Evolutionary conservation across 1,140 invertebrate genomes (phyloP).

Genomic region (Manduca sexta): DNA sequence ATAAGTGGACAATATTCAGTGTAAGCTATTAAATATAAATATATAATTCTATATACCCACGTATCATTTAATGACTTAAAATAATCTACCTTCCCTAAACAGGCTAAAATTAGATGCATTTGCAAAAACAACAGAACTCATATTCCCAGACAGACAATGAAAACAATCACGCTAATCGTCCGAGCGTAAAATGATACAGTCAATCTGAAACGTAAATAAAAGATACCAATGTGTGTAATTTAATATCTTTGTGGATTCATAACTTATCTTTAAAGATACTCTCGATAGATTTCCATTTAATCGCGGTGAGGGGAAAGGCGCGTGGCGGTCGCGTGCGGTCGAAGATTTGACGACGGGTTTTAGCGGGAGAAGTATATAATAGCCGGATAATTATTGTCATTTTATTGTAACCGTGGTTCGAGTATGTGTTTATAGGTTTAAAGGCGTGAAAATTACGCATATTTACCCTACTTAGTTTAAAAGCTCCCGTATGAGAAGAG

Average conservation of each 20-base stretch:
- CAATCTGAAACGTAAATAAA: slow-evolving; percentile 66
- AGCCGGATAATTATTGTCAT: no score
- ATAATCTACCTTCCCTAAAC: no score
- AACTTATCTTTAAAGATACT: slow-evolving; percentile 43
- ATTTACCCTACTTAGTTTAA: no score
- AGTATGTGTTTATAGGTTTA: no score
- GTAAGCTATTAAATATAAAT: no score
- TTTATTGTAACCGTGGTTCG: no score
- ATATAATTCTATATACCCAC: no score
- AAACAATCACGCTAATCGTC: slow-evolving; percentile 34
- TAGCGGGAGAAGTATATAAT: no score
- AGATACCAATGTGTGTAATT: slow-evolving; percentile 56
- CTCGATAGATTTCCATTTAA: slow-evolving; percentile 47
- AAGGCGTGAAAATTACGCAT: no score
- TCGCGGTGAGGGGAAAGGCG: slow-evolving; percentile 28
- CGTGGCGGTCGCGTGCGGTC: slow-evolving; percentile 48
- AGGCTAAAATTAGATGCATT: background rate
- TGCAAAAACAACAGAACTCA: slow-evolving; percentile 35
- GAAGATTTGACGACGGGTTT: slow-evolving; percentile 31
- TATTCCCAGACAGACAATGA: slow-evolving; percentile 36
- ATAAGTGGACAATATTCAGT: no score
- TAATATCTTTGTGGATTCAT: slow-evolving; percentile 59
- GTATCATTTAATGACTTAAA: no score
- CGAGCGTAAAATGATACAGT: slow-evolving; percentile 51
- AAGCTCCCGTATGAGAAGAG: no score